Base-by-base conservation (phyloP, 2,888 invertebrate genomes). In the Lomographa bimaculata region DNA sequence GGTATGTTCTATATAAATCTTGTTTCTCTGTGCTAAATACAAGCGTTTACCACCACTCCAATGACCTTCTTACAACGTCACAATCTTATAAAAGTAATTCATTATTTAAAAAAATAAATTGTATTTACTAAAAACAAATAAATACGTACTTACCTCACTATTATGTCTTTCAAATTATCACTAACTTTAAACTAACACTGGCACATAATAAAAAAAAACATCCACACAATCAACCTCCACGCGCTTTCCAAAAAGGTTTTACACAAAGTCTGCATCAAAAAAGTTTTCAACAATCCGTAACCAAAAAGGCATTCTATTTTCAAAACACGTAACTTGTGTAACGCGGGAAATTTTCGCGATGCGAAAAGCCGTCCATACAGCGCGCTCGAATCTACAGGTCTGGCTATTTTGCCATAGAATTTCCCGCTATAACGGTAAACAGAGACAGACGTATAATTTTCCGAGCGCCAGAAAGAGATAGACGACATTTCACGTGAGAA, bases 371-470 rank as follows among this genome's bases (percentile, higher is more conserved):
- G 86, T 79, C 72, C 64, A 55, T 11, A 39, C 78, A 54, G 52
- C 63, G 50, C 75, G 72, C 72, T 72, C 59, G 77, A 78, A 79
- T 77, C 82, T 79, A 83, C 84, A 84, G 80, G 82, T 87, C 87
- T 87, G 77, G 45, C 71, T 60, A 71, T 75, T 74, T 50, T 68
- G 71, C 71, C 67, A 60, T 63, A 62, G 50, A 64, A 61, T 79
- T 82, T 77, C 83, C 86, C 84, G 80, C 85, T 74, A 56, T 59
- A 52, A 53, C 34, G 51, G 12, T 23, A 43, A 43, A 75, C 32
- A 29, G 69, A 54, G 72, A 79, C 26, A 36, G 42, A 39, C 6
- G 17, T 9, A 59, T 17, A 5, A 42, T 56, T 50, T 37, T 18
- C 5, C 7, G 0, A 3, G 8, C 5, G 60, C 6, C 2, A 40